Conservation (phyloP, 1,140 invertebrate genomes). For the Lordiphosa stackelbergi region DNA sequence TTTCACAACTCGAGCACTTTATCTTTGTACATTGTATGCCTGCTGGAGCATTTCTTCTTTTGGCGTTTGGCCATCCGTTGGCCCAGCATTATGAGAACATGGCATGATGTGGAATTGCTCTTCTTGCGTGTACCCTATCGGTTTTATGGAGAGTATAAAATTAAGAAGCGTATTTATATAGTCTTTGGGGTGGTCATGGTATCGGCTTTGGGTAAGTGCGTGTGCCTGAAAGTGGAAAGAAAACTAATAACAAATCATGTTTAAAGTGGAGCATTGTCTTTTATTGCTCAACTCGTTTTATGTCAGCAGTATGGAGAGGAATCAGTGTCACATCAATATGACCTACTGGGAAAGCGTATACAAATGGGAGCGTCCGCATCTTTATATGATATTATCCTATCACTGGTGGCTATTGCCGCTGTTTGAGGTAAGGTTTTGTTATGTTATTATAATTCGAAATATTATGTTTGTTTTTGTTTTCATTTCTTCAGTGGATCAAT, state of each 20-base stretch:
- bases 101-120: slow-evolving; percentile 57
- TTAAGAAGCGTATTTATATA: slow-evolving; percentile 57
- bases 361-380: slow-evolving; percentile 61
- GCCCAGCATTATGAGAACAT: slow-evolving; percentile 54
- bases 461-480: not conserved
- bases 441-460: too few relatives aligned
- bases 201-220: slow-evolving; percentile 50
- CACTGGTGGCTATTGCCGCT: slow-evolving; percentile 52
- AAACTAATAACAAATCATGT: not conserved
- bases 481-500: slow-evolving; percentile 52
- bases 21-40: slow-evolving; percentile 57
- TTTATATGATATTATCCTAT: slow-evolving; percentile 57
- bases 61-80: slow-evolving; percentile 64
- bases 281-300: slow-evolving; percentile 60
- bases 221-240: too few relatives aligned
- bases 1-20: slow-evolving; percentile 64
- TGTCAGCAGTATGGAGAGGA: slow-evolving; percentile 60
- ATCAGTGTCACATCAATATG: slow-evolving; percentile 63
- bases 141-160: slow-evolving; percentile 62
- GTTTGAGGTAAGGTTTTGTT: slow-evolving; percentile 34
- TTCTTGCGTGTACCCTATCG: slow-evolving; percentile 63
- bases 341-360: slow-evolving; percentile 62
- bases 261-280: slow-evolving; percentile 57
- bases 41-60: slow-evolving; percentile 68
- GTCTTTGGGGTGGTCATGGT: slow-evolving; percentile 52